Evolutionary conservation across 2,797 vertebrate species (phyloP).

Genomic region (Leuciscus waleckii): DNA sequence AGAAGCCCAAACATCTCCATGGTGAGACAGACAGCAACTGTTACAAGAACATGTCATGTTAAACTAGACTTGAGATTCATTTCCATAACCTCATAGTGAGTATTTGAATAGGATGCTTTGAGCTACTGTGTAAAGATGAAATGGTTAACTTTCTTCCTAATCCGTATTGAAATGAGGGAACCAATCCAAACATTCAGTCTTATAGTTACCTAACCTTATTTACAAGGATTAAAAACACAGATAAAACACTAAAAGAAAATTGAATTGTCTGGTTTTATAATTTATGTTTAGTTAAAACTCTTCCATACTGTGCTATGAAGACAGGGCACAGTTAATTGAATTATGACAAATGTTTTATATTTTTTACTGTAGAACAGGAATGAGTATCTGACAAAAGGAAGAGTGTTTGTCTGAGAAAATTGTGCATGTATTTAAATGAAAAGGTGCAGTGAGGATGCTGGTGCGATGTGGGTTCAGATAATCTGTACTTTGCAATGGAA

Average conservation of each 20-base stretch:
- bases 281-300: background rate
- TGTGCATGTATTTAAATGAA: slow-evolving; percentile 7
- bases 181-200: background rate
- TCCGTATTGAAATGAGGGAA: background rate
- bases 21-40: background rate
- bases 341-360: too few species aligned
- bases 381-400: background rate
- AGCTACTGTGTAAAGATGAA: background rate
- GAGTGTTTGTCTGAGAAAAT: background rate
- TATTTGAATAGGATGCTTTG: background rate
- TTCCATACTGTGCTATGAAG: background rate
- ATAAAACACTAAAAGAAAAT: background rate
- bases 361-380: background rate
- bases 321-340: too few species aligned
- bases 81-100: background rate
- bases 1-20: slow-evolving; percentile 21
- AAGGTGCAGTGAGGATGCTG: background rate
- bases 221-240: background rate
- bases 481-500: slow-evolving; percentile 45
- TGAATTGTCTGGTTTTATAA: background rate
- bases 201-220: background rate
- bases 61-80: background rate
- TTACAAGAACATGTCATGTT: background rate
- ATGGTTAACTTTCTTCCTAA: background rate
- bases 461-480: background rate